Evolutionary conservation across 2,797 vertebrate genomes (phyloP).

Genomic region (Pteronotus mesoamericanus): DNA sequence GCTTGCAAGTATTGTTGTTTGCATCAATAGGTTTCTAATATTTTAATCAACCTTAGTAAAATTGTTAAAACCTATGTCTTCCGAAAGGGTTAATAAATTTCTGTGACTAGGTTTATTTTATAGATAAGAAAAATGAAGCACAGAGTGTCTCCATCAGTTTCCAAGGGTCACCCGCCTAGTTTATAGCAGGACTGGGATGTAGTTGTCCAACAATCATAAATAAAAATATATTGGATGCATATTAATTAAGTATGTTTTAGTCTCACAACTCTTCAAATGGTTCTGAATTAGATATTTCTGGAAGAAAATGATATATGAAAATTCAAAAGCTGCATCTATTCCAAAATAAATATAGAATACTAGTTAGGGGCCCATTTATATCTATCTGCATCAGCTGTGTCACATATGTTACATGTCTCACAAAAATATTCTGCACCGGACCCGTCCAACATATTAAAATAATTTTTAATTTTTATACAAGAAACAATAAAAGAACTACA

Average conservation of each 20-base stretch:
- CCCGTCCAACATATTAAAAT: constrained; percentile 45
- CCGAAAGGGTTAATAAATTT: not conserved
- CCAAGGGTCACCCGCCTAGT: not conserved
- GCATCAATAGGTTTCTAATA: not conserved
- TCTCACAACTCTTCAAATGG: constrained; percentile 41
- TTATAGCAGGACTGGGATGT: not conserved
- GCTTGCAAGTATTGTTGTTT: not conserved
- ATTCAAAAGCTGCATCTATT: constrained; percentile 70
- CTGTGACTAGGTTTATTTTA: not conserved
- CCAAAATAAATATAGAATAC: constrained; percentile 73
- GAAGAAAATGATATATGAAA: constrained; percentile 64
- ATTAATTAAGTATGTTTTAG: constrained; percentile 53
- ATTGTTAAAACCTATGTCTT: not conserved
- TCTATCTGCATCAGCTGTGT: constrained; percentile 69
- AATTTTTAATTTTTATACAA: constrained; percentile 46
- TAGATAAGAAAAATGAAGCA: not conserved
- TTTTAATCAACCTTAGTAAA: not conserved
- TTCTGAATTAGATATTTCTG: constrained; percentile 46
- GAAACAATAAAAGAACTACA: constrained; percentile 16
- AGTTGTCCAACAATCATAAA: not conserved
- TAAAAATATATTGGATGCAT: constrained; percentile 33
- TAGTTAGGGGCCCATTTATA: constrained; percentile 53
- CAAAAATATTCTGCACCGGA: constrained; percentile 42
- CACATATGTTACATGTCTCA: constrained; percentile 62
- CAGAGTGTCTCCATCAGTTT: not conserved